Evolutionary conservation across 2,888 invertebrate species (phyloP).

Genomic region (Desoria tigrina): DNA sequence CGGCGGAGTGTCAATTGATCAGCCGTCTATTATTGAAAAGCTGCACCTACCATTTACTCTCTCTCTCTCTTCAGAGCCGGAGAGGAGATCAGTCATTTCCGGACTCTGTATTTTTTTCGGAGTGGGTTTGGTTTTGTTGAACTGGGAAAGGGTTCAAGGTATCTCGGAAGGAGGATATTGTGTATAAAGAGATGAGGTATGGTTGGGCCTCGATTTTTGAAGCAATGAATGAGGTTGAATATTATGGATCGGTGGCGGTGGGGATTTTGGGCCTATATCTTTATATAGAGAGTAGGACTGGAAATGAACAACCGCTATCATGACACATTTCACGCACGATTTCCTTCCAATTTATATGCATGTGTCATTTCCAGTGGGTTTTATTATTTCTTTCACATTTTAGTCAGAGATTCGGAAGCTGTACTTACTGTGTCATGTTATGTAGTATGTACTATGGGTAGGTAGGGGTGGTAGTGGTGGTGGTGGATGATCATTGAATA

Average conservation of each 20-base stretch:
- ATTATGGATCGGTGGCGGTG: too few species aligned
- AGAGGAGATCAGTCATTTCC: background rate
- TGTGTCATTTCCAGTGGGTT: conserved; percentile 52
- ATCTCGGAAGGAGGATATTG: too few species aligned
- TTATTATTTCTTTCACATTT: conserved; percentile 34
- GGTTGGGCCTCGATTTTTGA: background rate
- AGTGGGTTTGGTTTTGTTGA: too few species aligned
- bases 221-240: background rate
- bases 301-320: conserved; percentile 18
- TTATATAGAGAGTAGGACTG: background rate
- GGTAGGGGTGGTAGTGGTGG: too few species aligned
- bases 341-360: conserved; percentile 53
- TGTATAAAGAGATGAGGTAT: background rate
- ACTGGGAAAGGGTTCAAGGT: too few species aligned
- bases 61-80: background rate
- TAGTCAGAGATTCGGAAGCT: conserved; percentile 3
- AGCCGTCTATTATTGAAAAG: background rate
- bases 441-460: too few species aligned
- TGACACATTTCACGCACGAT: conserved; percentile 51
- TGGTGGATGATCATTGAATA: too few species aligned
- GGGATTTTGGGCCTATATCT: too few species aligned
- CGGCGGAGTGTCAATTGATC: conserved; percentile 6
- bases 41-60: background rate
- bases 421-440: background rate
- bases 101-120: too few species aligned